Percentiles rank a stretch among this genome's conserved stretches.
These are phyloP conservation scores for Diloba caeruleocephala DNA, from an alignment of 2,888 invertebrate genomes.

Conservation along the genomic window DNA sequence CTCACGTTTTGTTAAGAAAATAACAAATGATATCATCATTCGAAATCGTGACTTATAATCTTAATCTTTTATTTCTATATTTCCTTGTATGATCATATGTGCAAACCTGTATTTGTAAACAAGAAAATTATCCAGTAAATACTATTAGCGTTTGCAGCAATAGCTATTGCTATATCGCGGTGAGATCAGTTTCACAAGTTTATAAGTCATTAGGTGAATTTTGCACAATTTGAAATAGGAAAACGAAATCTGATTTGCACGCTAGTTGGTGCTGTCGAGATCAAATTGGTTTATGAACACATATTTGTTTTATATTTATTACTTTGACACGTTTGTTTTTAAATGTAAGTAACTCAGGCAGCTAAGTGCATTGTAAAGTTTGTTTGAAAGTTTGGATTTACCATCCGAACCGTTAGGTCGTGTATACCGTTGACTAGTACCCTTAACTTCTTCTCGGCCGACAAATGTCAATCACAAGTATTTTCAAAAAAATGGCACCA, in stretches of 20 bases:
- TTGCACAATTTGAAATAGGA: slow-evolving; percentile 40
- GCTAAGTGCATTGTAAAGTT: no score
- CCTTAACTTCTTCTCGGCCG: slow-evolving; percentile 8
- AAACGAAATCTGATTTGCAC: slow-evolving; percentile 47
- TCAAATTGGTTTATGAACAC: slow-evolving; percentile 41
- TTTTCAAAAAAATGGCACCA: slow-evolving; percentile 34
- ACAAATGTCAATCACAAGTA: slow-evolving; percentile 24
- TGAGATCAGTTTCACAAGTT: slow-evolving; percentile 47
- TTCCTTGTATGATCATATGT: slow-evolving; percentile 43
- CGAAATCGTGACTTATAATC: slow-evolving; percentile 51
- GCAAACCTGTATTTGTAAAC: slow-evolving; percentile 27
- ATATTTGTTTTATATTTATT: neutral
- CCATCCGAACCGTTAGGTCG: neutral
- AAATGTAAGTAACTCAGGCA: no score
- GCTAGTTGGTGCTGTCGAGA: slow-evolving; percentile 13
- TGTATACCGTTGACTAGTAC: slow-evolving; percentile 1
- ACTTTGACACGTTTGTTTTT: no score
- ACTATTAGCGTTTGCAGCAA: slow-evolving; percentile 27
- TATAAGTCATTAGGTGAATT: slow-evolving; percentile 42
- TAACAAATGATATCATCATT: slow-evolving; percentile 47
- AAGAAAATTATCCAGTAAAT: slow-evolving; percentile 27
- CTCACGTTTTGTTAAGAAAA: slow-evolving; percentile 29
- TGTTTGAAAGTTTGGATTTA: neutral
- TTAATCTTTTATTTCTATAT: slow-evolving; percentile 47
- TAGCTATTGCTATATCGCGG: slow-evolving; percentile 24